Evolutionary conservation across 1,140 invertebrate genomes (phyloP).

Genomic region (Brachionus rotundiformis): DNA sequence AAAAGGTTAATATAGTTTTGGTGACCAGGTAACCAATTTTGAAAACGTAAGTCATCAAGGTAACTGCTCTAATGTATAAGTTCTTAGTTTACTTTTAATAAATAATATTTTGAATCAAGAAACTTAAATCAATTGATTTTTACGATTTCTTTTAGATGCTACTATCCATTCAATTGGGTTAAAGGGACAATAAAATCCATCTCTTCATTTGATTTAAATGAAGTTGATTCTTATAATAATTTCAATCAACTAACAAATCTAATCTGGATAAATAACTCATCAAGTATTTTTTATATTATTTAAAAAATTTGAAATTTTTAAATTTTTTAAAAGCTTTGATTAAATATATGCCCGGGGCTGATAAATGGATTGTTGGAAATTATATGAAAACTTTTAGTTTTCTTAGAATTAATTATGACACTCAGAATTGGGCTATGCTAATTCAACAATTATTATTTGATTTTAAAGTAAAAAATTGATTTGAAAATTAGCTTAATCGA

Average conservation of each 20-base stretch:
- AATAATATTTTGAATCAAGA: too few species aligned
- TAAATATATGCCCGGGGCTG: conserved; percentile 26
- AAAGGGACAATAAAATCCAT: not conserved
- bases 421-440: conserved; percentile 39
- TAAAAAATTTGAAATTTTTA: not conserved
- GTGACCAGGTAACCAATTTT: too few species aligned
- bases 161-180: conserved; percentile 36
- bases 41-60: too few species aligned
- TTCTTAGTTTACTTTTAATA: too few species aligned
- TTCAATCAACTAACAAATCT: conserved; percentile 7
- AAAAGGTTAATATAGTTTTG: too few species aligned
- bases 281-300: conserved; percentile 12
- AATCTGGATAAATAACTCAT: conserved; percentile 19
- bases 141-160: not conserved
- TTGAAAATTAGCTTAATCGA: too few species aligned
- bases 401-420: conserved; percentile 44
- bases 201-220: conserved; percentile 11
- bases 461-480: conserved; percentile 46
- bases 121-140: too few species aligned
- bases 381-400: conserved; percentile 48
- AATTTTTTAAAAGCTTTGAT: not conserved
- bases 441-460: conserved; percentile 27
- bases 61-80: too few species aligned
- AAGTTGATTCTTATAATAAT: conserved; percentile 9
- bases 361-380: conserved; percentile 51